Evolutionary conservation across 2,888 invertebrate species (phyloP), one percentile per base, ranked within the genome.

Genomic region (Iselma pallidipennis): DNA sequence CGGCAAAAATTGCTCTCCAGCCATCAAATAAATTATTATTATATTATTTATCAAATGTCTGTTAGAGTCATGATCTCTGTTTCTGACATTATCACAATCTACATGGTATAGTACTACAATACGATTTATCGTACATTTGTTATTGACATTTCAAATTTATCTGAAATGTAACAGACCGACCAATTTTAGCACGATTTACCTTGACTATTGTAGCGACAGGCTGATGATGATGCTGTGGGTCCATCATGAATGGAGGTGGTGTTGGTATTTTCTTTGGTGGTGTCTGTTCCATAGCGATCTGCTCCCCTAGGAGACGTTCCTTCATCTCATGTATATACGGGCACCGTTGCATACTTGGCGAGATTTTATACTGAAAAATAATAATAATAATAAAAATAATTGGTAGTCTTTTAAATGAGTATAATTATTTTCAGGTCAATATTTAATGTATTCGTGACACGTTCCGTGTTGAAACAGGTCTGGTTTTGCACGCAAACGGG

Each of bases 321-420:
- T 93, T 92, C 94, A 94, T 94, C 88, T 94, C 94, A 87, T 93
- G 92, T 83, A 94, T 90, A 86, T 94, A 94, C 78, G 94, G 94
- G 86, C 92, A 94, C 84, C 93, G 89, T 86, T 91, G 91, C 91
- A 91, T 91, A 83, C 86, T 88, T 83, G 86, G 88, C 85, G 86
- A 76, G 62, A 79, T 71, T 75, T 78, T 80, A 67, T 80, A 80
- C 81, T 81, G 78, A 26, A 80, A 79, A 61, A 62, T 67, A 66
- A 66, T 19, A 10, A 9, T 1, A 45, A 45, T 21, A 21, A 10
- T 1, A 19, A 19, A 19, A 12, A 23, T n/a, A n/a, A n/a, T n/a
- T n/a, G n/a, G n/a, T n/a, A n/a, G n/a, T n/a, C n/a, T n/a, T n/a
- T n/a, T n/a, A n/a, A n/a, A n/a, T n/a, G n/a, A n/a, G n/a, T n/a